Conservation (phyloP, 1,140 invertebrate genomes). For the Euwallacea similis region DNA sequence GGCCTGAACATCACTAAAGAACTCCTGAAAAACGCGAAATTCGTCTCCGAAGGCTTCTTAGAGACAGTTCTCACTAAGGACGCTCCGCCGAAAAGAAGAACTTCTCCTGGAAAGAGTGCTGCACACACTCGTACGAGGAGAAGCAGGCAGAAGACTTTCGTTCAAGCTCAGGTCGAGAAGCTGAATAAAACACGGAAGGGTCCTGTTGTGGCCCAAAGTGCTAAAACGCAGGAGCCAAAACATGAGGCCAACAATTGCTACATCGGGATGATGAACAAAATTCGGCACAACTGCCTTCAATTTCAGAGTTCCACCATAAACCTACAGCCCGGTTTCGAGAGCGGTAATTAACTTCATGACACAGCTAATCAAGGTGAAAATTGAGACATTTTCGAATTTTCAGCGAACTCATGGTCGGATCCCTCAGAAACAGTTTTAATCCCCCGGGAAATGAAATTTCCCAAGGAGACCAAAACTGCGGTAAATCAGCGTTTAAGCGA, state of each 20-base stretch:
- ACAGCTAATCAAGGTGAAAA: no score
- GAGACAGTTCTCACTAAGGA: constrained; percentile 15
- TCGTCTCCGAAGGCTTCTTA: constrained; percentile 10
- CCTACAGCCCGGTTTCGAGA: no score
- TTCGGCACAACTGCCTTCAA: constrained; percentile 24
- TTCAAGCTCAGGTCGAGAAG: constrained; percentile 37
- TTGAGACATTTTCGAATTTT: background rate
- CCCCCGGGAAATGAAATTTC: constrained; percentile 28
- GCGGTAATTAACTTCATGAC: no score
- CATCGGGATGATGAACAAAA: constrained; percentile 29
- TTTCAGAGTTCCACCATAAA: background rate
- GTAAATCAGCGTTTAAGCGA: constrained; percentile 25
- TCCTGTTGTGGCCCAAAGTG: background rate
- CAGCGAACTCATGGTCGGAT: background rate
- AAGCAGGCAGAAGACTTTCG: constrained; percentile 30
- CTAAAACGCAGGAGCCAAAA: background rate
- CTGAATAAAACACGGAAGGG: constrained; percentile 29
- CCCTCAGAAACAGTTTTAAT: background rate
- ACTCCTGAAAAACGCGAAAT: background rate
- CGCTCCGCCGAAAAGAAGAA: background rate
- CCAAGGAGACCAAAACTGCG: constrained; percentile 37
- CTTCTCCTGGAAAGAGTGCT: background rate
- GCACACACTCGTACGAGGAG: background rate
- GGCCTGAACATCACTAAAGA: background rate
- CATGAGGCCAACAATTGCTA: constrained; percentile 19